phyloP scores from a whole-genome alignment of 2,888 invertebrate genomes.

The Chloroclystis v-ata region DNA sequence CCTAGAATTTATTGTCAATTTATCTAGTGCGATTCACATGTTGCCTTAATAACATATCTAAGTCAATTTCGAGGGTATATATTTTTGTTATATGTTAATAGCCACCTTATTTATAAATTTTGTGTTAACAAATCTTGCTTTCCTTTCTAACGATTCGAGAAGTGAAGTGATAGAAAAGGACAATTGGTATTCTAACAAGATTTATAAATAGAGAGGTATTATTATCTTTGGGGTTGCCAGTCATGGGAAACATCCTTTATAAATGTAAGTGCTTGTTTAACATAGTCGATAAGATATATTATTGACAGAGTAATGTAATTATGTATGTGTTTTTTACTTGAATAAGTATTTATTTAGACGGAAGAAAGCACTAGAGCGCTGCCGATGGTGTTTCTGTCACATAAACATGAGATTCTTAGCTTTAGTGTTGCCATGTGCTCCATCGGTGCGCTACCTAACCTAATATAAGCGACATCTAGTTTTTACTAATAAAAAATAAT shows the following conservation, averaged over 20 bases:
- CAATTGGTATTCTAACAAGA: slow-evolving; percentile 34
- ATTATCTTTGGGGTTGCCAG: slow-evolving; percentile 48
- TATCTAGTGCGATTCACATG: slow-evolving; percentile 76
- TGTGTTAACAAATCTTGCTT: slow-evolving; percentile 40
- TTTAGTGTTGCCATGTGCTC: slow-evolving; percentile 55
- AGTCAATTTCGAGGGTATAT: slow-evolving; percentile 72
- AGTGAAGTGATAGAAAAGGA: slow-evolving; percentile 36
- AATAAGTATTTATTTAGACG: slow-evolving; percentile 73
- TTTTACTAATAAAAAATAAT: slow-evolving; percentile 68
- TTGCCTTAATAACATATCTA: slow-evolving; percentile 79
- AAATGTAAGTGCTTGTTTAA: slow-evolving; percentile 66
- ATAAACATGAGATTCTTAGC: slow-evolving; percentile 46
- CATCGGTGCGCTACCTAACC: slow-evolving; percentile 61
- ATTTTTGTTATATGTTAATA: slow-evolving; percentile 54
- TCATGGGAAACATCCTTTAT: slow-evolving; percentile 38
- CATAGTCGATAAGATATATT: slow-evolving; percentile 63
- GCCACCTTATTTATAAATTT: slow-evolving; percentile 44
- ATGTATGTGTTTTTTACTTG: slow-evolving; percentile 51
- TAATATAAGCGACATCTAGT: slow-evolving; percentile 64
- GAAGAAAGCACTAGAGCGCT: slow-evolving; percentile 49
- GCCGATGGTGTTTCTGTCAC: slow-evolving; percentile 47
- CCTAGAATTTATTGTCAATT: slow-evolving; percentile 62
- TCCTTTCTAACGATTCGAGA: slow-evolving; percentile 34
- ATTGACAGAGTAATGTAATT: slow-evolving; percentile 66
- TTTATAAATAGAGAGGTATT: slow-evolving; percentile 42